Base-by-base conservation (phyloP, 2,888 invertebrate genomes). In the Trachelus tabidus region DNA sequence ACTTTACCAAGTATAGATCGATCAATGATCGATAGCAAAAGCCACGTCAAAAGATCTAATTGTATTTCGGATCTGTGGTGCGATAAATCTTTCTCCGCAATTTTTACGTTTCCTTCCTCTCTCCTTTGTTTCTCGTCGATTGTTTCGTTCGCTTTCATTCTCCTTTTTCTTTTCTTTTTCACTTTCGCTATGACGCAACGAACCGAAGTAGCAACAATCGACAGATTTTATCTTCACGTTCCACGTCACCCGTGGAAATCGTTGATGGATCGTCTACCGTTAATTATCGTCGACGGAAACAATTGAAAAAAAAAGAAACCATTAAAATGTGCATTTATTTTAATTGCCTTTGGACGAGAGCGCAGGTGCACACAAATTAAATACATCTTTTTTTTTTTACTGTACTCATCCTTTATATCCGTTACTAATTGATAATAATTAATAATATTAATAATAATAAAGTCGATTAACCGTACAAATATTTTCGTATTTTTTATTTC, bases 401-500 rank as follows among this genome's bases (percentile, higher is more conserved):
- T 33, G 71, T 71, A 71, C 71, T 31, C 71, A 71, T 56, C 71
- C 71, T 71, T 69, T 34, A 76, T n/a, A 76, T 76, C 12, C 12
- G 34, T 68, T 68, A 76, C 34, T 68, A n/a, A n/a, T 68, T 23
- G 11, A 34, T 74, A 68, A 74, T 68, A 75, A 76, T 68, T 31
- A 34, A 69, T 56, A 76, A 78, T 71, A 77, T 76, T 37, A 56
- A 68, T 35, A 40, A 68, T 31, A 69, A 75, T 68, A 40, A 75
- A n/a, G 12, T n/a, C 75, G 23, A 75, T 75, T 75, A 75, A 75
- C 75, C 75, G 68, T 75, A 75, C 75, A 75, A 75, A 75, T 75
- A 75, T 75, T 75, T 40, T 75, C 75, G 34, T 75, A 75, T n/a
- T 75, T 69, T 33, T 75, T 75, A 75, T 68, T 40, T 75, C 40